phyloP scores from a whole-genome alignment of 2,888 invertebrate species.

The Pristionchus maxplancki region DNA sequence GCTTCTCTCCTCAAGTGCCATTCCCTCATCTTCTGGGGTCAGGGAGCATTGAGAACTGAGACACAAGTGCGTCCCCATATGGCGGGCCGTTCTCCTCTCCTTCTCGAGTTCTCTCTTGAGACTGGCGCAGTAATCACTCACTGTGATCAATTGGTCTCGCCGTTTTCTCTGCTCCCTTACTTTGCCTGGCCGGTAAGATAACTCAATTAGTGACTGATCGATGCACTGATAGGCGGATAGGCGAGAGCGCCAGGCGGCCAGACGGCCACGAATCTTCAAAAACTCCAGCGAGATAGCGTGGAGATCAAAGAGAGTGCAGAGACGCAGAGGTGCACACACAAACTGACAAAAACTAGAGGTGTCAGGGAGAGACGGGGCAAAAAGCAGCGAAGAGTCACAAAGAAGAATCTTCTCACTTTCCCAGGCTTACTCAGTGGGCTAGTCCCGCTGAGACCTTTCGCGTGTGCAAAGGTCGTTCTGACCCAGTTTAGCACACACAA shows the following conservation, averaged over 20 bases:
- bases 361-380: slow-evolving; percentile 9
- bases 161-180: neutral
- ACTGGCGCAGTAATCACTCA: slow-evolving; percentile 12
- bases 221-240: neutral
- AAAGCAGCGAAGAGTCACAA: slow-evolving; percentile 29
- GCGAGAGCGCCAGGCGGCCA: neutral
- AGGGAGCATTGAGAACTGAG: neutral
- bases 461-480: neutral
- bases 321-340: slow-evolving; percentile 30
- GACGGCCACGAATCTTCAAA: neutral
- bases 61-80: neutral
- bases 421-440: neutral
- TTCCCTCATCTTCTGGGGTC: neutral
- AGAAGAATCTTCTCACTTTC: neutral
- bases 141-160: neutral
- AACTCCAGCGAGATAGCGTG: neutral
- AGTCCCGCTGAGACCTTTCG: neutral
- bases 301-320: slow-evolving; percentile 8
- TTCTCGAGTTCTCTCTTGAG: slow-evolving; percentile 2
- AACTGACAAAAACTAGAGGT: slow-evolving; percentile 37
- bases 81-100: neutral
- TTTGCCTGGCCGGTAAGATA: neutral
- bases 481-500: neutral
- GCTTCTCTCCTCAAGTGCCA: neutral
- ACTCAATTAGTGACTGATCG: neutral